Evolutionary conservation across 2,113 vertebrate species (phyloP).

Genomic region (Jaculus jaculus): DNA sequence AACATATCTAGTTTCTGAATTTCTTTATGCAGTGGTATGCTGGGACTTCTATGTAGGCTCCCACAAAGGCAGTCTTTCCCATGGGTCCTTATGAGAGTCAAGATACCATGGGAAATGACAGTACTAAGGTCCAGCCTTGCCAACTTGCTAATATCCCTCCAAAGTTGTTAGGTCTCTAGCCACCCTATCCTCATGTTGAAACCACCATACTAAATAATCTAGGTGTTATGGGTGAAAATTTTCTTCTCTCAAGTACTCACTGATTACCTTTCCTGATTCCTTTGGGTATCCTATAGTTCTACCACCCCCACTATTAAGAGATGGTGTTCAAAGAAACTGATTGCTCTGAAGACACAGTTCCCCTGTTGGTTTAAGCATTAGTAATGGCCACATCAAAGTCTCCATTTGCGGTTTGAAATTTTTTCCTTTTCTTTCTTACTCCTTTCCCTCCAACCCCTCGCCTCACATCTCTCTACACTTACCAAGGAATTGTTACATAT

Average conservation of each 20-base stretch:
- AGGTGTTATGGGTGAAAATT: not conserved
- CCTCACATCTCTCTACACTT: not conserved
- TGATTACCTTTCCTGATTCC: not conserved
- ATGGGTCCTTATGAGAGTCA: not conserved
- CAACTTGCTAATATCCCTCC: not conserved
- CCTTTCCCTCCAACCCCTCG: not conserved
- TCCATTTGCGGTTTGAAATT: not conserved
- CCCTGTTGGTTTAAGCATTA: not conserved
- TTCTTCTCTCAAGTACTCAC: not conserved
- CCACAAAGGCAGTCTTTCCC: not conserved
- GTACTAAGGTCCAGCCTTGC: not conserved
- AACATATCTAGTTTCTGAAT: not conserved
- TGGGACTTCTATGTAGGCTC: not conserved
- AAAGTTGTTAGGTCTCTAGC: conserved; percentile 1
- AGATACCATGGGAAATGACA: not conserved
- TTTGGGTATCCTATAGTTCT: not conserved
- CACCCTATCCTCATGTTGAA: not conserved
- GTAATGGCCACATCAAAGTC: not conserved
- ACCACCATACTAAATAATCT: not conserved
- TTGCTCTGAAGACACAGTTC: not conserved
- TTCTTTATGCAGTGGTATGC: not conserved
- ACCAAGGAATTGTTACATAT: not conserved
- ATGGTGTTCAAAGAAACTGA: not conserved
- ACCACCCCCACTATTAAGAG: not conserved
- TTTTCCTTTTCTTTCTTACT: not conserved